These are phyloP conservation scores for Trichogramma dendrolimi DNA, from an alignment of 2,888 invertebrate genomes.

Conservation along the genomic window DNA sequence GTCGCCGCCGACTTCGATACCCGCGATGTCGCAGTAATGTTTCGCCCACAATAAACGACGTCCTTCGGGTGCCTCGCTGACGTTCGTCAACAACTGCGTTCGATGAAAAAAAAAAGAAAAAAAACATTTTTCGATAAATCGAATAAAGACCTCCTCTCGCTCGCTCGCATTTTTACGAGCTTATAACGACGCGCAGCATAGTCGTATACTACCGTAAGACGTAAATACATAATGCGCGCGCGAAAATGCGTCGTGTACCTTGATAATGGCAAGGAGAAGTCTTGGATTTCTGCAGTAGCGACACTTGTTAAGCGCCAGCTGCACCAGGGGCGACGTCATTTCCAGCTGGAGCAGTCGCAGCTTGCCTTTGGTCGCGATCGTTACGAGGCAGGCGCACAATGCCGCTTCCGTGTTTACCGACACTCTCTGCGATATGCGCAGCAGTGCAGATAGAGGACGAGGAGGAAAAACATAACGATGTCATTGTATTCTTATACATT, in stretches of 20 bases:
- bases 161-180: too few species aligned
- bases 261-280: conserved; percentile 13
- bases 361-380: conserved; percentile 35
- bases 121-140: background rate
- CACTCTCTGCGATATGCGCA: conserved; percentile 31
- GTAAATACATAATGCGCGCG: background rate
- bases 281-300: background rate
- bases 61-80: conserved; percentile 35
- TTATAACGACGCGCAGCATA: too few species aligned
- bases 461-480: too few species aligned
- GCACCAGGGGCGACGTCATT: background rate
- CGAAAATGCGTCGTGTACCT: conserved; percentile 8
- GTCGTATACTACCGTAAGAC: too few species aligned
- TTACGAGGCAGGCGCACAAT: conserved; percentile 34
- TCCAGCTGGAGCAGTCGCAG: conserved; percentile 17
- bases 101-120: background rate
- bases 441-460: background rate
- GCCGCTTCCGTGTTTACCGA: conserved; percentile 32
- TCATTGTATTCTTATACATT: too few species aligned
- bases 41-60: conserved; percentile 25
- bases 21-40: conserved; percentile 29
- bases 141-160: too few species aligned
- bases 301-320: background rate
- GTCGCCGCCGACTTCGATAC: conserved; percentile 28
- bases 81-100: conserved; percentile 36